phyloP scores from a whole-genome alignment of 2,113 vertebrate species.

The Corythornis madagascariensis region DNA sequence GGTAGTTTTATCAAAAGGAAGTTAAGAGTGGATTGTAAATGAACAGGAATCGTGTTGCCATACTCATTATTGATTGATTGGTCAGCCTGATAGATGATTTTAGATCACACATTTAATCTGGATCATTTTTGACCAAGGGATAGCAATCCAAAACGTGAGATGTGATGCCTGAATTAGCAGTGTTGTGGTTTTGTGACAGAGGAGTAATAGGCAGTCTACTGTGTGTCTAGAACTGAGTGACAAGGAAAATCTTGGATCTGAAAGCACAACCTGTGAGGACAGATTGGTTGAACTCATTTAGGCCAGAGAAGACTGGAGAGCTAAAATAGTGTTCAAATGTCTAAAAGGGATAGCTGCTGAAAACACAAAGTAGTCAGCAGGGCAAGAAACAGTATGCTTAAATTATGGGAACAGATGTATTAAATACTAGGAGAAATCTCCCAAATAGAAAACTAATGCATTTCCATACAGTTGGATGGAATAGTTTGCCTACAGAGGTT shows the following conservation, averaged over 20 bases:
- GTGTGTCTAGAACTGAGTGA: neutral
- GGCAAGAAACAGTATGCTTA: neutral
- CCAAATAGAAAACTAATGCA: neutral
- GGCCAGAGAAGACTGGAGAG: neutral
- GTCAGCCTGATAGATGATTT: constrained; percentile 20
- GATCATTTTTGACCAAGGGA: neutral
- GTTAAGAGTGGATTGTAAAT: neutral
- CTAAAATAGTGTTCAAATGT: neutral
- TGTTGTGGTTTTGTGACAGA: neutral
- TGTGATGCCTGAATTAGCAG: neutral
- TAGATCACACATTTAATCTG: neutral
- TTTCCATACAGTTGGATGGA: neutral
- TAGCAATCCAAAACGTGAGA: neutral
- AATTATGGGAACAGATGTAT: neutral
- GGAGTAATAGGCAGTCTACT: neutral
- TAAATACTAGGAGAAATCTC: neutral
- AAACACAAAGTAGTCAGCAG: neutral
- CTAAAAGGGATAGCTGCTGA: neutral
- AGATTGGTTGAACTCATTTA: neutral
- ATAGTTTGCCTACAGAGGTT: neutral
- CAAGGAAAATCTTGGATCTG: neutral
- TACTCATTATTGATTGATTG: constrained; percentile 3
- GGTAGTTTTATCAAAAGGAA: constrained; percentile 11
- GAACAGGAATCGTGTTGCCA: neutral
- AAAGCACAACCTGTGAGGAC: neutral